Base-by-base conservation (phyloP, 2,797 vertebrate species). In the Phyllotis vaccarum region DNA sequence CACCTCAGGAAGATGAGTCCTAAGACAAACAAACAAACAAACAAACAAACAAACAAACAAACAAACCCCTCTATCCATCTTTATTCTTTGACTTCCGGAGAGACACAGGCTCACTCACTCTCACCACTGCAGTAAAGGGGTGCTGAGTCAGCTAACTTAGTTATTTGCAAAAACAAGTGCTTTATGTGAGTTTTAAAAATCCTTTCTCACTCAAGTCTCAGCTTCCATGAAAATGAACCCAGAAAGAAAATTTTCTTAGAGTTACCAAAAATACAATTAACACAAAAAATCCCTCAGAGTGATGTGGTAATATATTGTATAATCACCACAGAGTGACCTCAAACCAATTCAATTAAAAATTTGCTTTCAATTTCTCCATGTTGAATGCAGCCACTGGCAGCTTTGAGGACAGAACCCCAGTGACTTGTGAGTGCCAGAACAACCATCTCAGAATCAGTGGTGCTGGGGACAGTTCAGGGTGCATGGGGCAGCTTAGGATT, bases 161-260 rank as follows among this genome's bases (percentile, higher is more conserved):
- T 72, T 21, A 43, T 93, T 46, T 90, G 60, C 3, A 76, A 96
- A 81, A 89, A 74, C n/a, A 94, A 91, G 62, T 64, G 62, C 56
- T 89, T 76, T 82, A 56, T 2, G 40, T 40, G 34, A 79, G 8
- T 79, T 64, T 27, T 34, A 93, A 96, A 93, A 94, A 70, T 89
- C 7, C 17, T 2, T 93, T 90, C 49, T 70, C 89, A 75, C 22
- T 86, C 14, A 40, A 81, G 27, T 86, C 62, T 86, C 29, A 62
- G 54, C 29, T 93, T 93, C 66, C 5, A 82, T 49, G 79, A 90
- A 85, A 66, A 82, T 82, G 16, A 93, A 86, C 89, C 90, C 85
- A 76, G 75, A 95, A 87, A 81, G 54, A 19, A 91, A 81, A 93
- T 92, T 89, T 89, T n/a, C 64, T 86, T 66, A 96, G 60, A 82